Evolutionary conservation across 2,797 vertebrate genomes (phyloP).

Genomic region (Knipowitschia caucasica): DNA sequence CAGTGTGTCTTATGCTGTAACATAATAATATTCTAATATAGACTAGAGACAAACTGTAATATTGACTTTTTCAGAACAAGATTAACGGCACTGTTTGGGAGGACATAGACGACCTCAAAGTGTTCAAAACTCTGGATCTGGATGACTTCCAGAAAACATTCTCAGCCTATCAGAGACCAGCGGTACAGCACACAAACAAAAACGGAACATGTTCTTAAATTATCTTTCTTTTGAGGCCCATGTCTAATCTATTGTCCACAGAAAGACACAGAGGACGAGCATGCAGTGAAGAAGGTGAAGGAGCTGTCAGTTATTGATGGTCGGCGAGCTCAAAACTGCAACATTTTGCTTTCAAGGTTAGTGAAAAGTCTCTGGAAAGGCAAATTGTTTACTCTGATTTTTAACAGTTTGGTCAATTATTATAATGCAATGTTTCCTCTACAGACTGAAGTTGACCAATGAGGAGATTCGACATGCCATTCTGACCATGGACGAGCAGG

Average conservation of each 20-base stretch:
- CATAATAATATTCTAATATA: too few species aligned
- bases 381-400: neutral
- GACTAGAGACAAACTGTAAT: neutral
- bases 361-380: slow-evolving; percentile 12
- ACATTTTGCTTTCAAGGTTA: slow-evolving; percentile 92
- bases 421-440: neutral
- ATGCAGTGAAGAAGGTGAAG: slow-evolving; percentile 76
- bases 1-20: too few species aligned
- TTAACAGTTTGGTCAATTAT: neutral
- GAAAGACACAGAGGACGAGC: slow-evolving; percentile 50
- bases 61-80: slow-evolving; percentile 78
- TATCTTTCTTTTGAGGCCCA: neutral
- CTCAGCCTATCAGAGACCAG: slow-evolving; percentile 94
- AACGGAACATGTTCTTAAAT: too few species aligned
- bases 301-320: slow-evolving; percentile 94
- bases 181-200: slow-evolving; percentile 68
- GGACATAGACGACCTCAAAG: slow-evolving; percentile 86
- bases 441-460: slow-evolving; percentile 88
- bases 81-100: slow-evolving; percentile 89
- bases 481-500: slow-evolving; percentile 92
- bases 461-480: slow-evolving; percentile 91
- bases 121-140: slow-evolving; percentile 90
- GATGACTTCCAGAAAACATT: slow-evolving; percentile 91
- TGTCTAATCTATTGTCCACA: neutral
- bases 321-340: slow-evolving; percentile 92